Base-by-base conservation (phyloP, 2,113 vertebrate species). In the Zosterops lateralis region DNA sequence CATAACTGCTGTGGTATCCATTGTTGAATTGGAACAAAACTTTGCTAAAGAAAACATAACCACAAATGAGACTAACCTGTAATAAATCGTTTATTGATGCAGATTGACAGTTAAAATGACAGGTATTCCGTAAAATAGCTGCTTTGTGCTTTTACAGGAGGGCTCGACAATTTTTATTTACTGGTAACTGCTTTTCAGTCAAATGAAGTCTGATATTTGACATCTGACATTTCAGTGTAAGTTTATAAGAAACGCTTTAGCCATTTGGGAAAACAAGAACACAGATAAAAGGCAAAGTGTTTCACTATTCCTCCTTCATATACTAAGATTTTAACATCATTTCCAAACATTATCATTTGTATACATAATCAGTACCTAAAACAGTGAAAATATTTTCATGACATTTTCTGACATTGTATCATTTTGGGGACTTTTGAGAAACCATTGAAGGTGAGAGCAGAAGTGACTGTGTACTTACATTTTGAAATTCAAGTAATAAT, bases 401-500 rank as follows among this genome's bases (percentile, higher is more conserved):
- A 45, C 32, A 34, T 31, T 70, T 94, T 78, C 62, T 26, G 48
- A 25, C 14, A 47, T 4, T 38, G 12, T 51, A 67, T 48, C 2
- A 38, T 34, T 84, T 65, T 20, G 71, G 9, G 80, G 61, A 90
- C n/a, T n/a, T 73, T 45, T 36, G 64, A 77, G 34, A 21, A 83
- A 65, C 12, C n/a, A 38, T 6, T 38, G n/a, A 51, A 91, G 77
- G 34, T 51, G 57, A 89, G 10, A 93, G 10, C 50, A 95, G 38
- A 79, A 86, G 24, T 15, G 65, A 62, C 58, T 19, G 10, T 54
- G 45, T 91, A 98, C 99, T 98, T 97, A 99, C 99, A 87, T 99
- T 98, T 38, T 99, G 98, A 97, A 98, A 98, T 97, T 99, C 98
- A 96, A 99, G 98, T 77, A 97, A 93, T 74, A 99, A 97, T 20